Evolutionary conservation across 2,888 invertebrate genomes (phyloP), one percentile per base, ranked within the genome.

Genomic region (Limenitis camilla): DNA sequence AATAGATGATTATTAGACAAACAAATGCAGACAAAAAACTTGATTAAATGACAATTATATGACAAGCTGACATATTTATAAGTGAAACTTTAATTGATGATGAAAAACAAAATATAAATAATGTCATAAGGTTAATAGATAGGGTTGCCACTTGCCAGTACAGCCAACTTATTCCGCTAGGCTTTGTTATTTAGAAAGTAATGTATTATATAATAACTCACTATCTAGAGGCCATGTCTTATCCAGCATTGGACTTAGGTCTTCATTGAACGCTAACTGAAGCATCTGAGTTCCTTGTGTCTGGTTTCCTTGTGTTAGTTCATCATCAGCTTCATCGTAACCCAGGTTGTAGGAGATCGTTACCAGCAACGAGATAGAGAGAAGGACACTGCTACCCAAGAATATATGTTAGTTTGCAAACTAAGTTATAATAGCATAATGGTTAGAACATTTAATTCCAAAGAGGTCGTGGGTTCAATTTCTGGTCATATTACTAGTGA

Each of bases 331-430:
- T 51, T 58, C 68, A 43, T 67, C 68, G 10, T 68, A 67, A 38
- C 63, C 65, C 35, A 88, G 68, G 63, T 82, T 82, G 72, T 89
- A 90, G 4, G 90, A 89, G 5, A 90, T 72, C 0, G 89, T 84
- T 39, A 89, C 83, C 38, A 90, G 75, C 9, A 90, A 64, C 0
- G 85, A 80, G 60, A 90, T 78, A 4, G 82, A 76, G 35, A 90
- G 83, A 5, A 89, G 61, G n/a, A 82, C 71, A 61, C 90, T 91
- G 77, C 49, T 55, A 39, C 11, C 49, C 42, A 9, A 40, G 31
- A 35, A 28, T 19, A 5, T 29, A 30, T 41, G 40, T 40, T 43
- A 32, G 32, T 44, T 45, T 44, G n/a, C n/a, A n/a, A n/a, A n/a
- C n/a, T n/a, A n/a, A n/a, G n/a, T n/a, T n/a, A 19, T 19, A 19